These are phyloP conservation scores for Conus ventricosus DNA, from an alignment of 1,140 invertebrate genomes.

Conservation along the genomic window DNA sequence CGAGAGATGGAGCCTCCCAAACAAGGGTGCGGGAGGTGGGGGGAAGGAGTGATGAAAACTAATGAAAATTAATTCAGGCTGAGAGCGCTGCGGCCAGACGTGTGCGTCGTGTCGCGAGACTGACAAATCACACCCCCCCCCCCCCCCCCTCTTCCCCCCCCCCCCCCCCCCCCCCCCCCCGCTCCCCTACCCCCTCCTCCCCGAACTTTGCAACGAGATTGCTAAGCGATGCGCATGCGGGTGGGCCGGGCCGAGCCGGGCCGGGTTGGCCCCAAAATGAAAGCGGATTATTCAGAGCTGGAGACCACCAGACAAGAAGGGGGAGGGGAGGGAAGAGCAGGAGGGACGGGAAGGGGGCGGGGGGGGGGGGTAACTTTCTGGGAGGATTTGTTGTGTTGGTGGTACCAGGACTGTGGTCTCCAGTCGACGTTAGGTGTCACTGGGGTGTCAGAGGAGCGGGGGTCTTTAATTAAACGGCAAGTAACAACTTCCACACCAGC, in stretches of 20 bases:
- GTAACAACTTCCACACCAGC: neutral
- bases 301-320: neutral
- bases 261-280: neutral
- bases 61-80: conserved; percentile 33
- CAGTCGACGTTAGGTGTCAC: no score
- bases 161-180: no score
- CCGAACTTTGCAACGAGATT: conserved; percentile 15
- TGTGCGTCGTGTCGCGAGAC: neutral
- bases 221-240: conserved; percentile 4
- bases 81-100: neutral
- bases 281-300: neutral
- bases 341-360: neutral
- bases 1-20: neutral
- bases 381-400: no score
- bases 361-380: neutral
- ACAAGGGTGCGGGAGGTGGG: neutral
- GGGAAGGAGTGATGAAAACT: conserved; percentile 1
- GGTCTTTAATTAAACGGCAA: neutral
- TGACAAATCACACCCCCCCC: conserved; percentile 23
- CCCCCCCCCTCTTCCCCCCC: no score
- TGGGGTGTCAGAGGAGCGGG: neutral
- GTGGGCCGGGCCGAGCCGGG: neutral
- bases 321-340: neutral
- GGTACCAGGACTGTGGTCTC: no score
- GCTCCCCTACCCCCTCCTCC: no score